Evolutionary conservation across 2,113 vertebrate genomes (phyloP), one percentile per base, ranked within the genome.

Genomic region (Ailuropoda melanoleuca): DNA sequence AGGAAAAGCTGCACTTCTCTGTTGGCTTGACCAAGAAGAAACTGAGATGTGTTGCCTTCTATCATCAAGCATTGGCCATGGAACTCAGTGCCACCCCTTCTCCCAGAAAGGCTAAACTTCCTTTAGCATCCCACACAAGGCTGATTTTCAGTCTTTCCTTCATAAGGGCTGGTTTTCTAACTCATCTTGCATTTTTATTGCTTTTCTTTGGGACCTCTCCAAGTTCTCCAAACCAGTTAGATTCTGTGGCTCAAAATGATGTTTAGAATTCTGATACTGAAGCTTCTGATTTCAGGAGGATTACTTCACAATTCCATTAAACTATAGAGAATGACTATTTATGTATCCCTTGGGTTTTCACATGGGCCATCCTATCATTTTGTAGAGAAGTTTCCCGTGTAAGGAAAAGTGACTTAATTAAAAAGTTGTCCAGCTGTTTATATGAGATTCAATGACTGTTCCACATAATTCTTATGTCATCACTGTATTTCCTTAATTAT

Each of bases 271-370:
- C 29, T 74, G 84, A 58, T 53, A 75, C 85, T n/a, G 48, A 96
- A 70, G 17, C 21, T 72, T 77, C 70, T 93, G 81, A 88, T 56
- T 85, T 87, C 15, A 17, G 62, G 31, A 92, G 81, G 84, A 95
- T 97, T 87, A 90, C 43, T 93, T 94, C 58, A 96, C 50, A 75
- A 80, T 94, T 96, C 75, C 88, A 78, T 96, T 86, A 93, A 95
- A 94, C 84, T 95, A 24, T 48, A 53, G 56, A 90, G 86, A 90
- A 81, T 85, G 77, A 88, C 46, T 95, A 37, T 87, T 96, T 96
- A 83, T 66, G 53, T 4, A 37, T 84, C 88, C 31, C 87, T 75
- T 88, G 64, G 68, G 84, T 95, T 96, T 97, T 96, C 26, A 12
- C 88, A 43, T 92, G 75, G 68, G 29, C 23, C 34, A 66, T 89